Evolutionary conservation across 2,113 vertebrate species (phyloP), one percentile per base, ranked within the genome.

Genomic region (Aplodontia rufa): DNA sequence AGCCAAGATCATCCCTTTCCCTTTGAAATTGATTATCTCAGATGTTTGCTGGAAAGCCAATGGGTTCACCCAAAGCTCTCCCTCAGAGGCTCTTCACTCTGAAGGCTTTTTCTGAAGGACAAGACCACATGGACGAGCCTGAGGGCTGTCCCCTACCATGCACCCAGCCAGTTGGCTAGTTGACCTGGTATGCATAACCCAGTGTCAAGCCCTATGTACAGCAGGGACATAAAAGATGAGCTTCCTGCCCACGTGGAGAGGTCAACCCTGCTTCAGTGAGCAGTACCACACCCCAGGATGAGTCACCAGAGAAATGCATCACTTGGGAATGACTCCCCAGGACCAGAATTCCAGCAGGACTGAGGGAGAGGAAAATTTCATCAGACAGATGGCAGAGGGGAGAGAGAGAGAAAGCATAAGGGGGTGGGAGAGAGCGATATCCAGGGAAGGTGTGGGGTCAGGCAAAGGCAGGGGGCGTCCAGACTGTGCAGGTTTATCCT

Each of bases 201-300:
- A 30, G 45, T 19, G 68, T 9, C 3, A 1, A 30, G 60, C 58
- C 10, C 60, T 12, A 0, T 4, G 13, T 9, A 17, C 12, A 42
- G 24, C n/a, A 2, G 10, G 35, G 35, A 66, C 1, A 5, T 35
- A 3, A 6, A 32, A 40, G 74, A 30, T 30, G 1, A 62, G 51
- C 49, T 28, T 60, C 58, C 42, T 26, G 11, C 28, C 22, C 35
- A 30, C 35, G 11, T 7, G 51, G 92, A 26, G 11, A 16, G 80
- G 37, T 79, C 32, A 3, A 2, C 28, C 19, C 66, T 1, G 1
- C 30, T 1, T 1, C 9, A n/a, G 17, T 1, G n/a, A n/a, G 20
- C 42, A 19, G 32, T 37, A 35, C 55, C 4, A 42, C 42, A 26
- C 26, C 16, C 30, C 49, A 71, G 85, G 32, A 8, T 28, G 58